Percentiles rank a stretch among this genome's conserved stretches.
phyloP scores from a whole-genome alignment of 2,797 vertebrate genomes.

The Lutjanus argentimaculatus region DNA sequence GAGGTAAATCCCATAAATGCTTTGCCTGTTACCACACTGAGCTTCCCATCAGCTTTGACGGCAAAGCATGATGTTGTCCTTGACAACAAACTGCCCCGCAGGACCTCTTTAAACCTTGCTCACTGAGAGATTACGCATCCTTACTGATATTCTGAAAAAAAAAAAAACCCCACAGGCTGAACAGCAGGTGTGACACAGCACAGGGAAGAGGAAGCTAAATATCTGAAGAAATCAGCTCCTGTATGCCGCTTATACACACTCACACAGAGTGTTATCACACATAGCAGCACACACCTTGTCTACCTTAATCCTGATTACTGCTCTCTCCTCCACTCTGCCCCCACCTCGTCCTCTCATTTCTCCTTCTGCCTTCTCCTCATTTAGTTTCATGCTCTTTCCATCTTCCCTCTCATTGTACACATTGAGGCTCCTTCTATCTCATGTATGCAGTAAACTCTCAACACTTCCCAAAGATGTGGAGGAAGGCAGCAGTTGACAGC shows the following conservation, averaged over 20 bases:
- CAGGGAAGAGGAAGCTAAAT: background rate
- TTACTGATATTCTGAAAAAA: conserved; percentile 25
- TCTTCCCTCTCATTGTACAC: background rate
- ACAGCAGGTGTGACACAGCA: conserved; percentile 1
- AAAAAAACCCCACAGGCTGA: background rate
- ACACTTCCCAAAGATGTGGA: conserved; percentile 4
- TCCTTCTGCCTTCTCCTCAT: conserved; percentile 8
- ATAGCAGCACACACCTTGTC: background rate
- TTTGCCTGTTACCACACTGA: conserved; percentile 1
- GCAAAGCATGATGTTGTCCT: conserved; percentile 26
- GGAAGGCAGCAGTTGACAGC: conserved; percentile 10
- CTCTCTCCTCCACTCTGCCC: background rate
- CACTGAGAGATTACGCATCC: conserved; percentile 31
- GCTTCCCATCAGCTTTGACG: conserved; percentile 6
- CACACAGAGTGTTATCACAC: conserved; percentile 17
- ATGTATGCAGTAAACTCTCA: background rate
- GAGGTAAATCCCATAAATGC: conserved; percentile 3
- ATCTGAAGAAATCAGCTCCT: conserved; percentile 18
- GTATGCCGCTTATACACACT: background rate
- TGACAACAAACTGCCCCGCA: conserved; percentile 33
- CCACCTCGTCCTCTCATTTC: background rate
- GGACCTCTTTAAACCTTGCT: conserved; percentile 36
- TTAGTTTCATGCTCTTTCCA: background rate
- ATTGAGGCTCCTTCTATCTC: conserved; percentile 4
- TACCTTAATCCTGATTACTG: conserved; percentile 31